A percentile compares a stretch with the other conserved stretches of the same genome.
These are phyloP conservation scores for Polymixis lichenea DNA, from an alignment of 2,888 invertebrate genomes.

Conservation along the genomic window DNA sequence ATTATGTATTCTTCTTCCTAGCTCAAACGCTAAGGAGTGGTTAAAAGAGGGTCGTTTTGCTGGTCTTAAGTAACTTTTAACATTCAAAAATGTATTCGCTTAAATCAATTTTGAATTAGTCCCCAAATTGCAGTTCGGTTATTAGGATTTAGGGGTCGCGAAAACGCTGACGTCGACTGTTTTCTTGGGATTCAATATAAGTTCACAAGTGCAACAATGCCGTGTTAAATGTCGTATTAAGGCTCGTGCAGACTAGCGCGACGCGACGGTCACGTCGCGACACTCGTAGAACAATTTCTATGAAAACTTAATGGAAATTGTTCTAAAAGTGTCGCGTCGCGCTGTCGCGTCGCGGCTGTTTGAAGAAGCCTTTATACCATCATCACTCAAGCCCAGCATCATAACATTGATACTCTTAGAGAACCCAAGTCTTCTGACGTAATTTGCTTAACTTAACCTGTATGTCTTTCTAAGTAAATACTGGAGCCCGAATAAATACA, in stretches of 20 bases:
- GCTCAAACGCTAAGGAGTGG: not conserved
- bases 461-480: not conserved
- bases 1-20: not conserved
- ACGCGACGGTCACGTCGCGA: too few relatives aligned
- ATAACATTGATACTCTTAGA: not conserved
- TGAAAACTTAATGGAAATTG: too few relatives aligned
- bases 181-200: not conserved
- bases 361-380: too few relatives aligned
- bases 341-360: too few relatives aligned
- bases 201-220: not conserved
- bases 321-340: too few relatives aligned
- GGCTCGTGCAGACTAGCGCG: too few relatives aligned
- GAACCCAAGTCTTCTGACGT: not conserved
- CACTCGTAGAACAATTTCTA: too few relatives aligned
- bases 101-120: not conserved
- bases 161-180: not conserved
- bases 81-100: too few relatives aligned
- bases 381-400: not conserved
- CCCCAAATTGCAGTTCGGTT: not conserved
- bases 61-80: not conserved
- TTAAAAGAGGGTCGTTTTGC: not conserved
- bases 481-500: not conserved
- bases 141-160: too few relatives aligned
- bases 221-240: not conserved
- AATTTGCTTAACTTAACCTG: not conserved